Percentiles rank a stretch among this genome's conserved stretches.
phyloP scores from a whole-genome alignment of 2,888 invertebrate genomes.

The Alloscopus bannaensis region DNA sequence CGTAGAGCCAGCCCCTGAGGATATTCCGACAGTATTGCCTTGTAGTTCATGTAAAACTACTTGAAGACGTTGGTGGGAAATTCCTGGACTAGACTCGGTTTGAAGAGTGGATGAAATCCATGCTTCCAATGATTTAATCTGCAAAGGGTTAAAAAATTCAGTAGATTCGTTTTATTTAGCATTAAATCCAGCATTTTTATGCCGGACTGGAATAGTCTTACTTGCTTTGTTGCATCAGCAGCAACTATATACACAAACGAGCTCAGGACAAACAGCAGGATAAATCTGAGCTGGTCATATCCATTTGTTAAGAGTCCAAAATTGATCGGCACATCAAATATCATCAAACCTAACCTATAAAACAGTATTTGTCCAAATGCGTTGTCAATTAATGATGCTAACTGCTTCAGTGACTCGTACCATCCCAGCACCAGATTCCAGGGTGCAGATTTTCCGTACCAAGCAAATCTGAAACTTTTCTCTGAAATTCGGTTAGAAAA shows the following conservation, averaged over 20 bases:
- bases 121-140: constrained; percentile 19
- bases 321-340: constrained; percentile 30
- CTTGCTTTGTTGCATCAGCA: constrained; percentile 31
- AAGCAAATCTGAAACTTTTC: neutral
- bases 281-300: neutral
- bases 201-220: too few relatives aligned
- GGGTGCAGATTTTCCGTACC: neutral
- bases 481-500: constrained; percentile 12
- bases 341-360: constrained; percentile 18
- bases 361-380: constrained; percentile 27
- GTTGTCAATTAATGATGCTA: neutral
- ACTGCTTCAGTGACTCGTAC: constrained; percentile 18
- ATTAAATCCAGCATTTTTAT: neutral
- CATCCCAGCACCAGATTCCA: constrained; percentile 10
- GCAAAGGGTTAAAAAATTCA: neutral
- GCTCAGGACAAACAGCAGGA: neutral
- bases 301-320: neutral
- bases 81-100: neutral
- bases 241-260: constrained; percentile 11
- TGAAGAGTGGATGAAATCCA: constrained; percentile 11
- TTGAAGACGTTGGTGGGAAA: constrained; percentile 8
- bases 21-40: constrained; percentile 24
- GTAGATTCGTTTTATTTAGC: too few relatives aligned
- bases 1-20: constrained; percentile 11
- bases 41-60: constrained; percentile 28